These are phyloP conservation scores for Puffinus mauretanicus DNA, from an alignment of 2,113 vertebrate species.

Conservation along the genomic window DNA sequence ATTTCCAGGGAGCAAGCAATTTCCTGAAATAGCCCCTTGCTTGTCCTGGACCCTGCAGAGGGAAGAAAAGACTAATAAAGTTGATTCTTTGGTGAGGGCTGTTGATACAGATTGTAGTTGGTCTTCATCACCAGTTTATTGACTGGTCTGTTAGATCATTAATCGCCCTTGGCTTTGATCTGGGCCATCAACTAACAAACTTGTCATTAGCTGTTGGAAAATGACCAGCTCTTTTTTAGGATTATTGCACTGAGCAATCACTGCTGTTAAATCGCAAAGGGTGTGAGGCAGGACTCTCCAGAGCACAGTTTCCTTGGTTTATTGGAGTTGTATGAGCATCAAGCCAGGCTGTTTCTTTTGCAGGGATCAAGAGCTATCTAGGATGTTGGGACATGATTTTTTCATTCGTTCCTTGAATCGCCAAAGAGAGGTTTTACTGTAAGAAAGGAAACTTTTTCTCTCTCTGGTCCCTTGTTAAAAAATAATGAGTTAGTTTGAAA, in stretches of 20 bases:
- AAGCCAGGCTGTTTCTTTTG: not conserved
- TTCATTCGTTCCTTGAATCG: not conserved
- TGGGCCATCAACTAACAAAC: constrained; percentile 53
- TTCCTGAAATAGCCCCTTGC: not conserved
- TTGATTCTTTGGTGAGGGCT: not conserved
- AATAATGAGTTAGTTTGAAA: not conserved
- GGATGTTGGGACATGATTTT: not conserved
- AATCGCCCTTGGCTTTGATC: constrained; percentile 50
- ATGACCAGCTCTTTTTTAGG: constrained; percentile 15
- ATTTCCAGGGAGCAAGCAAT: constrained; percentile 19
- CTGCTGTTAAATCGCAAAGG: not conserved
- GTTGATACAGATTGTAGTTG: not conserved
- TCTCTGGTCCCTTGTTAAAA: not conserved
- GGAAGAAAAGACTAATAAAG: not conserved
- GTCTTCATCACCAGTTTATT: constrained; percentile 50
- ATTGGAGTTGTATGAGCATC: not conserved
- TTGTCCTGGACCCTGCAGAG: not conserved
- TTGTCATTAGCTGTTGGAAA: constrained; percentile 48
- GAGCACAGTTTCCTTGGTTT: not conserved
- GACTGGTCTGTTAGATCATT: constrained; percentile 53
- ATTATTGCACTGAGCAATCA: not conserved
- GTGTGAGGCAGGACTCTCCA: not conserved
- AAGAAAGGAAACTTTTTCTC: not conserved
- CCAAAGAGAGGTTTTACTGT: not conserved
- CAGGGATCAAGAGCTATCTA: not conserved